Evolutionary conservation across 2,113 vertebrate species (phyloP).

Genomic region (Polypterus senegalus): DNA sequence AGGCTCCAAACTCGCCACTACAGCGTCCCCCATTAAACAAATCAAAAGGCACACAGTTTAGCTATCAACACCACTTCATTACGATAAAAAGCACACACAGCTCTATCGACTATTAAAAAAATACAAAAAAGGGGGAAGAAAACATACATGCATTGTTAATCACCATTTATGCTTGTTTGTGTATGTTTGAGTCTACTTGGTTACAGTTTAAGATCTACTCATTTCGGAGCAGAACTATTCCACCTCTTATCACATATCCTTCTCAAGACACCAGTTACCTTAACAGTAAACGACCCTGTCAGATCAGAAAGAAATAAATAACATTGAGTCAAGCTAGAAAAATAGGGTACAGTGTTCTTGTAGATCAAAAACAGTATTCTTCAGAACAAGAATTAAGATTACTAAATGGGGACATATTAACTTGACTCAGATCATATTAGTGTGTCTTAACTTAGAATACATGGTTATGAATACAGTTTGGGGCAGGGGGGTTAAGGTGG

Average conservation of each 20-base stretch:
- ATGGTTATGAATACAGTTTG: no score
- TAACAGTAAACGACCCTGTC: slow-evolving; percentile 98
- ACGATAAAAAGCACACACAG: slow-evolving; percentile 89
- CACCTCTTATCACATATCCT: slow-evolving; percentile 87
- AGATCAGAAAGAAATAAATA: slow-evolving; percentile 97
- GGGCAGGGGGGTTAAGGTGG: no score
- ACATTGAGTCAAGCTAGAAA: slow-evolving; percentile 79
- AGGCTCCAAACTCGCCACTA: slow-evolving; percentile 62
- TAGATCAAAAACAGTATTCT: not conserved
- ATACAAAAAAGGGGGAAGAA: slow-evolving; percentile 54
- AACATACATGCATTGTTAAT: slow-evolving; percentile 99
- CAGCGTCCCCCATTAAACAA: slow-evolving; percentile 66
- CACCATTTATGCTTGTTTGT: slow-evolving; percentile 97
- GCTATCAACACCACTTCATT: slow-evolving; percentile 98
- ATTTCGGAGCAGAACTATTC: slow-evolving; percentile 91
- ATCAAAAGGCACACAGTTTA: slow-evolving; percentile 85
- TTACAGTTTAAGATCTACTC: slow-evolving; percentile 77
- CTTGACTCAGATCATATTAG: no score
- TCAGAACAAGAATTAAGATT: no score
- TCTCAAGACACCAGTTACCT: slow-evolving; percentile 77
- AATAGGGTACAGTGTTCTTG: not conserved
- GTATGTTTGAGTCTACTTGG: slow-evolving; percentile 89
- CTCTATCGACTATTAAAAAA: slow-evolving; percentile 79
- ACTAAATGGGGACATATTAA: no score
- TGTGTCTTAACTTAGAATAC: no score